phyloP scores from a whole-genome alignment of 2,113 vertebrate species.

The Macrotus californicus region DNA sequence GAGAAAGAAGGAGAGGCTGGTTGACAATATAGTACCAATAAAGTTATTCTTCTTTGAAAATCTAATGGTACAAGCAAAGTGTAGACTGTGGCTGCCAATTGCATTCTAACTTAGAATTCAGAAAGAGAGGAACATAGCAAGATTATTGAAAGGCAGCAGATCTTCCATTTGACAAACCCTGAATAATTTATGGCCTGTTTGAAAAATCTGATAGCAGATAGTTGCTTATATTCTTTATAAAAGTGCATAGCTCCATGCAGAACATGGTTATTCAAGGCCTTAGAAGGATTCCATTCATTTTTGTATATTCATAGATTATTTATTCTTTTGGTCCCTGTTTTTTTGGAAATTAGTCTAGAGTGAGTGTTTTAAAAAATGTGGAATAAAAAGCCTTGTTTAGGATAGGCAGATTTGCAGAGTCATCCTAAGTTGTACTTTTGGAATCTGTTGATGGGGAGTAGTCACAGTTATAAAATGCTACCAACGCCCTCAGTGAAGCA shows the following conservation, averaged over 20 bases:
- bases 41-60: neutral
- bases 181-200: neutral
- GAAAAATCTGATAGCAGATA: neutral
- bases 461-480: neutral
- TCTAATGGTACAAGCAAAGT: neutral
- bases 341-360: neutral
- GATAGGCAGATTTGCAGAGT: neutral
- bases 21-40: neutral
- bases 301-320: neutral
- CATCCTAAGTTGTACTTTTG: neutral
- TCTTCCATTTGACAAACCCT: neutral
- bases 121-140: neutral
- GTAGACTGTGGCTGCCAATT: neutral
- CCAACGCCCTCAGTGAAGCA: neutral
- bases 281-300: neutral
- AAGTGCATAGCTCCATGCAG: neutral
- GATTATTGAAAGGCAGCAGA: neutral
- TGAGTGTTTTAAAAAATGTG: neutral
- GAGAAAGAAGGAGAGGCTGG: neutral
- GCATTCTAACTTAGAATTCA: neutral
- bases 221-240: neutral
- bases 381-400: neutral
- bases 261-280: neutral
- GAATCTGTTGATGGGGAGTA: neutral
- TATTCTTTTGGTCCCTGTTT: neutral